phyloP scores from a whole-genome alignment of 2,888 invertebrate species.

The Deilephila porcellus region DNA sequence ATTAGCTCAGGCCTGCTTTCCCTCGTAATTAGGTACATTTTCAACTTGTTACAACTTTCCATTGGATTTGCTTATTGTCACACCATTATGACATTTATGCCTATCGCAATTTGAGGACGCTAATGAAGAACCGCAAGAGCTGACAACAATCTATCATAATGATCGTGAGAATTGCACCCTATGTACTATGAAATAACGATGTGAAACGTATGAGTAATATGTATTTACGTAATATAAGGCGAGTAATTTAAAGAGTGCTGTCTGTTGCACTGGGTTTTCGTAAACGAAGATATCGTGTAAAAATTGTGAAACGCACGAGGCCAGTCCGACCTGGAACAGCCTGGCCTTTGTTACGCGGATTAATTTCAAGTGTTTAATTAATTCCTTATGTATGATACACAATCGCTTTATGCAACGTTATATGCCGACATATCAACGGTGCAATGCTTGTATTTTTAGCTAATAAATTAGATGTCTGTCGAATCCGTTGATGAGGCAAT shows the following conservation, averaged over 20 bases:
- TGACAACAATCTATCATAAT: slow-evolving; percentile 39
- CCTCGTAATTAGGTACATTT: slow-evolving; percentile 28
- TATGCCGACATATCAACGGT: slow-evolving; percentile 11
- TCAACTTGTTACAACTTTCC: slow-evolving; percentile 42
- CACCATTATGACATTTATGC: slow-evolving; percentile 38
- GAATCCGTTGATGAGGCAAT: neutral
- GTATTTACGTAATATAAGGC: slow-evolving; percentile 54
- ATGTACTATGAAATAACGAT: slow-evolving; percentile 41
- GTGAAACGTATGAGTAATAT: slow-evolving; percentile 43
- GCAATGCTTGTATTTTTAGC: slow-evolving; percentile 1
- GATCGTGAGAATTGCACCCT: slow-evolving; percentile 36
- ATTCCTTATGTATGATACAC: slow-evolving; percentile 45
- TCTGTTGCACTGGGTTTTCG: slow-evolving; percentile 69
- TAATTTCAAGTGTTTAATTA: slow-evolving; percentile 58
- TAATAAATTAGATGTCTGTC: slow-evolving; percentile 9
- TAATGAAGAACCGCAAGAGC: slow-evolving; percentile 40
- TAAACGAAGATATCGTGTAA: slow-evolving; percentile 75
- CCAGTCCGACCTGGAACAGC: slow-evolving; percentile 48
- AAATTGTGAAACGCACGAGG: slow-evolving; percentile 74
- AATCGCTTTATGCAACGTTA: slow-evolving; percentile 42
- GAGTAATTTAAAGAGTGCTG: slow-evolving; percentile 57
- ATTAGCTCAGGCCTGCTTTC: slow-evolving; percentile 22
- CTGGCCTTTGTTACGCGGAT: slow-evolving; percentile 62
- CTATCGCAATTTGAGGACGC: slow-evolving; percentile 43
- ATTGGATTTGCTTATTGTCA: slow-evolving; percentile 46